phyloP scores from a whole-genome alignment of 1,140 invertebrate genomes.

The Acromyrmex echinatior region DNA sequence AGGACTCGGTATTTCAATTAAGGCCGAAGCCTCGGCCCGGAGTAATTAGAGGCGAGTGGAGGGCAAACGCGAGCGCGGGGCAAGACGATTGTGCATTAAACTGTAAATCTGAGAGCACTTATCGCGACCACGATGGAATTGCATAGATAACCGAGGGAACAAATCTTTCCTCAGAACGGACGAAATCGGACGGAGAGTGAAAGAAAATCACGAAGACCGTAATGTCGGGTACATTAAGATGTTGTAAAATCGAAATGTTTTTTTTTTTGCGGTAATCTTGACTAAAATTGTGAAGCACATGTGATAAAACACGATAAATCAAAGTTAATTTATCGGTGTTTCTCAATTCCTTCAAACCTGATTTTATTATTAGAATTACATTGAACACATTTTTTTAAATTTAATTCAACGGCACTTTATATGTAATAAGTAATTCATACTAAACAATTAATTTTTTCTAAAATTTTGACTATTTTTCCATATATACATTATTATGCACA shows the following conservation, averaged over 20 bases:
- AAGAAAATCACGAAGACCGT: constrained; percentile 17
- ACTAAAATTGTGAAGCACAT: neutral
- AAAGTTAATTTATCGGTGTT: neutral
- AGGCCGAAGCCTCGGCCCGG: constrained; percentile 62
- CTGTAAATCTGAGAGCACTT: constrained; percentile 70
- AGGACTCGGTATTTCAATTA: constrained; percentile 69
- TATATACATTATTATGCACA: no score
- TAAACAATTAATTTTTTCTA: no score
- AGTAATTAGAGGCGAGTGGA: constrained; percentile 63
- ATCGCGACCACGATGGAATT: constrained; percentile 62
- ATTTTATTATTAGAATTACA: no score
- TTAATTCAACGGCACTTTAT: no score
- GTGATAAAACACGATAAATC: neutral
- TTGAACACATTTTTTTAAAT: no score
- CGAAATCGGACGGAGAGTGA: constrained; percentile 15
- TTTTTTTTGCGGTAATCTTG: neutral
- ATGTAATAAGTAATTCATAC: no score
- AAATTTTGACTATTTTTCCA: no score
- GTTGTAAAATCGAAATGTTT: constrained; percentile 1
- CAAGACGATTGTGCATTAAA: constrained; percentile 69
- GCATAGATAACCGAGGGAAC: constrained; percentile 60
- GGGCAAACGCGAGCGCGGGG: constrained; percentile 51
- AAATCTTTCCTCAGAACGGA: constrained; percentile 46
- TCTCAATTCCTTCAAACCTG: neutral
- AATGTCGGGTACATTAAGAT: neutral